These are phyloP conservation scores for Slavum lentiscoides DNA, from an alignment of 2,888 invertebrate genomes.

Conservation along the genomic window DNA sequence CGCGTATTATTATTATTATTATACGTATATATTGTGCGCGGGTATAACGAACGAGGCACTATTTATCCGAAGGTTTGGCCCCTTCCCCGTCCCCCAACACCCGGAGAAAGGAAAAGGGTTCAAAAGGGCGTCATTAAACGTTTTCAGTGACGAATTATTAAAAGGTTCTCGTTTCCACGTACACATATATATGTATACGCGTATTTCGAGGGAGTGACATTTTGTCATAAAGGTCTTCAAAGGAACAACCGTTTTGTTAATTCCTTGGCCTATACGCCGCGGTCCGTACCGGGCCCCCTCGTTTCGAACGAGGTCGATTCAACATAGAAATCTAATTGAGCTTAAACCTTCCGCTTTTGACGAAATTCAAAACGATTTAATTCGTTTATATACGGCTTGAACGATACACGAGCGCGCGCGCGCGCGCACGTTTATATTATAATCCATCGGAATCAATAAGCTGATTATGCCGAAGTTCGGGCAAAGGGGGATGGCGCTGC, in stretches of 20 bases:
- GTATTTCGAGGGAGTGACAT: conserved; percentile 44
- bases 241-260: conserved; percentile 38
- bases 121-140: conserved; percentile 52
- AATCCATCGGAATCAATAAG: conserved; percentile 40
- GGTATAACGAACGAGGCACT: neutral
- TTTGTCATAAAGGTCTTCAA: conserved; percentile 51
- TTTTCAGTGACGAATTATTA: conserved; percentile 52
- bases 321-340: conserved; percentile 50
- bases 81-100: neutral
- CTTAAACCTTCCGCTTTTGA: conserved; percentile 49
- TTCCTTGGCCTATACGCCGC: neutral
- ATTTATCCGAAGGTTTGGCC: neutral
- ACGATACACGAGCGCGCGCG: neutral
- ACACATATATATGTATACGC: neutral
- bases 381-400: conserved; percentile 45
- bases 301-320: conserved; percentile 45
- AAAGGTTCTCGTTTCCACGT: conserved; percentile 43
- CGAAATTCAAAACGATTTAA: conserved; percentile 46
- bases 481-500: neutral
- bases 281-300: neutral
- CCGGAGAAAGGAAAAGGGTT: conserved; percentile 30
- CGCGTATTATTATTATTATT: too few species aligned
- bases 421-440: conserved; percentile 13
- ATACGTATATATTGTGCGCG: neutral
- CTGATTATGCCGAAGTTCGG: conserved; percentile 31